phyloP scores from a whole-genome alignment of 2,113 vertebrate species.

The Macroglossus sobrinus region DNA sequence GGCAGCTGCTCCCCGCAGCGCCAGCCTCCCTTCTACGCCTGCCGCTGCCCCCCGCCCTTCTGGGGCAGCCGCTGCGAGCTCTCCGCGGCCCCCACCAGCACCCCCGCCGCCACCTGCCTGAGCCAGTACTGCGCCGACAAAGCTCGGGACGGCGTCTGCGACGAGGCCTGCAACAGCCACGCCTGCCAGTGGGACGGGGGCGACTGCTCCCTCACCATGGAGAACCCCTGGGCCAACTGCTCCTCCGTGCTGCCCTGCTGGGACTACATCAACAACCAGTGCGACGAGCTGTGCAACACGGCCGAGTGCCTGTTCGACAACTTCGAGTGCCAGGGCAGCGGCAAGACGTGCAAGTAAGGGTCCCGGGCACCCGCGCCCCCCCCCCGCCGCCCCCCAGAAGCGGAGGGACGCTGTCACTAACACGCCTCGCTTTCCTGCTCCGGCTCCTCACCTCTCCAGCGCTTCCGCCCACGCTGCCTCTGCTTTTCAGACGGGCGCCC shows the following conservation, averaged over 20 bases:
- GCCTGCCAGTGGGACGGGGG: slow-evolving; percentile 95
- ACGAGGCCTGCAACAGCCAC: slow-evolving; percentile 89
- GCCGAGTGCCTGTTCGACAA: slow-evolving; percentile 93
- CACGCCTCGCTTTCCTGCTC: not conserved
- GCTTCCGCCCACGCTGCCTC: slow-evolving; percentile 52
- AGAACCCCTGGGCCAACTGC: slow-evolving; percentile 91
- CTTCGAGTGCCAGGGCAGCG: slow-evolving; percentile 88
- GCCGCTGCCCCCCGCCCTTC: slow-evolving; percentile 83
- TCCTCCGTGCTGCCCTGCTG: slow-evolving; percentile 86
- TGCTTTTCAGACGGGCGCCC: slow-evolving; percentile 22
- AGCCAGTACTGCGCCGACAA: slow-evolving; percentile 82
- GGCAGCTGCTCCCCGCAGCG: slow-evolving; percentile 86
- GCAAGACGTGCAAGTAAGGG: slow-evolving; percentile 90
- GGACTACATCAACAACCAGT: slow-evolving; percentile 89
- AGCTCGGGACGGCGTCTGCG: slow-evolving; percentile 87
- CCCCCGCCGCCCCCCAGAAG: not conserved
- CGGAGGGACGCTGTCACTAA: slow-evolving; percentile 47
- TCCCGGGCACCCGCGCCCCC: too few species aligned
- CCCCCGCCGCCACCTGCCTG: slow-evolving; percentile 78
- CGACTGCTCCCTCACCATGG: slow-evolving; percentile 91
- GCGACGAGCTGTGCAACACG: slow-evolving; percentile 92
- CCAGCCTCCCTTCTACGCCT: slow-evolving; percentile 83
- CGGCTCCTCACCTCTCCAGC: not conserved
- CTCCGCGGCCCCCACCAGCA: not conserved
- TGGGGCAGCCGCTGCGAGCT: slow-evolving; percentile 86